Evolutionary conservation across 2,888 invertebrate species (phyloP).

Genomic region (Lasius platythorax): DNA sequence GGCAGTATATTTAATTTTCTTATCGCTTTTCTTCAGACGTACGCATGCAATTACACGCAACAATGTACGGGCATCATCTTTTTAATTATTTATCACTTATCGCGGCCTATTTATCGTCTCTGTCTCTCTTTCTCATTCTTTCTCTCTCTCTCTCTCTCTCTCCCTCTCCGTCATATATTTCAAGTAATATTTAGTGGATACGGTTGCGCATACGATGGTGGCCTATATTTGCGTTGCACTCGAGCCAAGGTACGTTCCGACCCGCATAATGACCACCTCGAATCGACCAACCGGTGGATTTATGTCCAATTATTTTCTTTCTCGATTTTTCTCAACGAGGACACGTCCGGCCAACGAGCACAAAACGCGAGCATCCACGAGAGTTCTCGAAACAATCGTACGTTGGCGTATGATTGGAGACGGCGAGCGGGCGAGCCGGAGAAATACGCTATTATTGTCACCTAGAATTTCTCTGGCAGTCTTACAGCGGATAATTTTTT

Average conservation of each 20-base stretch:
- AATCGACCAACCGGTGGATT: constrained; percentile 71
- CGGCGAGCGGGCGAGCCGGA: constrained; percentile 25
- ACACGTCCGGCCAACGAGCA: constrained; percentile 36
- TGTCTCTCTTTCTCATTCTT: too few species aligned
- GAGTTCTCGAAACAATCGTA: constrained; percentile 52
- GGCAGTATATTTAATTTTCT: background rate
- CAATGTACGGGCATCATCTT: constrained; percentile 44
- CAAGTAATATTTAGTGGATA: constrained; percentile 75
- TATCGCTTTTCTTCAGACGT: background rate
- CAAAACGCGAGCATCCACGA: constrained; percentile 34
- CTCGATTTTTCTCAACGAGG: constrained; percentile 41
- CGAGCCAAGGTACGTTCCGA: constrained; percentile 70
- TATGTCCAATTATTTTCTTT: constrained; percentile 80
- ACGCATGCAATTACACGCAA: constrained; percentile 1
- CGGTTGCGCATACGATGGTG: constrained; percentile 56
- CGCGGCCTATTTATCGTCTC: constrained; percentile 71
- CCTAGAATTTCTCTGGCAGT: constrained; percentile 19
- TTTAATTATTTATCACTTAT: constrained; percentile 70
- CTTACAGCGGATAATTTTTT: constrained; percentile 1
- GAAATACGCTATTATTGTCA: constrained; percentile 41
- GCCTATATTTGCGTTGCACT: constrained; percentile 78
- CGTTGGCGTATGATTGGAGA: constrained; percentile 25
- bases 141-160: too few species aligned
- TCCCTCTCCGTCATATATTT: constrained; percentile 62
- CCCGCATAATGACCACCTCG: constrained; percentile 74